Percentiles rank a stretch among this genome's conserved stretches.
phyloP scores from a whole-genome alignment of 2,113 vertebrate species.

The Mus pahari region DNA sequence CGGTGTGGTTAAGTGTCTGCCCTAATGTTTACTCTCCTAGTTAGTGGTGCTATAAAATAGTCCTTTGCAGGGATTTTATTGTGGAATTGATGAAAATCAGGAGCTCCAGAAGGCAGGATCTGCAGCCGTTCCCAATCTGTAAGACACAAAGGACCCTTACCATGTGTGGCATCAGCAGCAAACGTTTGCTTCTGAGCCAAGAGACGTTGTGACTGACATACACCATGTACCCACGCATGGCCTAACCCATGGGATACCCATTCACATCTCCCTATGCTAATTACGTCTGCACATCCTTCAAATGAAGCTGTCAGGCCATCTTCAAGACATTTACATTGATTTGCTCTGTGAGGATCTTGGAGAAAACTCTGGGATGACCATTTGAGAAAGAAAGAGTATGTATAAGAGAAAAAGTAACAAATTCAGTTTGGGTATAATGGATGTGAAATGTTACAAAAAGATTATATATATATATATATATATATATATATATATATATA shows the following conservation, averaged over 20 bases:
- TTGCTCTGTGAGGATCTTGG: background rate
- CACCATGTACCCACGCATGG: background rate
- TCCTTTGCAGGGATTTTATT: background rate
- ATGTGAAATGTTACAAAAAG: background rate
- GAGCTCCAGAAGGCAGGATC: background rate
- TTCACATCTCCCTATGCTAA: conserved; percentile 12
- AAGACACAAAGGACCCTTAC: background rate
- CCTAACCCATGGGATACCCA: background rate
- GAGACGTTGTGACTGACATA: background rate
- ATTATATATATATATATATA: background rate
- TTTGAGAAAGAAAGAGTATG: background rate
- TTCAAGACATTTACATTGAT: background rate
- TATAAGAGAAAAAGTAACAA: background rate
- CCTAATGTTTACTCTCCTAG: background rate
- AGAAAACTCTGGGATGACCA: background rate
- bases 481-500: too few relatives aligned
- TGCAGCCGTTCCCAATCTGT: background rate
- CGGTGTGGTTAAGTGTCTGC: conserved; percentile 3
- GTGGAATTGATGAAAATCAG: background rate
- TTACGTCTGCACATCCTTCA: background rate
- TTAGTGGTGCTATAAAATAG: background rate
- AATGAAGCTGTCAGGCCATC: background rate
- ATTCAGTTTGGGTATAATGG: background rate
- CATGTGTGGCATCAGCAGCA: background rate
- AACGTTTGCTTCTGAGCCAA: background rate